Evolutionary conservation across 2,888 invertebrate species (phyloP).

Genomic region (Nasonia oneida): DNA sequence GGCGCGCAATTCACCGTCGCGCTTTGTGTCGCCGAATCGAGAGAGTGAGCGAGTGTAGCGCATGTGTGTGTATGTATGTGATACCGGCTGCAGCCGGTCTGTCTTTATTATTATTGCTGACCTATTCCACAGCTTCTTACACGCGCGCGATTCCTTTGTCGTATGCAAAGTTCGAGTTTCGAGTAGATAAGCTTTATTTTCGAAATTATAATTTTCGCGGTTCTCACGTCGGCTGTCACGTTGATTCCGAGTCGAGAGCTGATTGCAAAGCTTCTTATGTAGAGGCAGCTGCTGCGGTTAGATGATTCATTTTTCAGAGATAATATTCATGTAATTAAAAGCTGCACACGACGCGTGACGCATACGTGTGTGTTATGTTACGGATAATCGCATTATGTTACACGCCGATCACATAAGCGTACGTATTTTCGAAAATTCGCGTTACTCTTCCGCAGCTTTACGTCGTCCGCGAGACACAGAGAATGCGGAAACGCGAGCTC

Average conservation of each 20-base stretch:
- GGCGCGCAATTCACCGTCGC: conserved; percentile 48
- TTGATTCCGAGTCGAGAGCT: not conserved
- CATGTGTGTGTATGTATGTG: too few relatives aligned
- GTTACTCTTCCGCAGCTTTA: conserved; percentile 15
- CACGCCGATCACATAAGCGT: not conserved
- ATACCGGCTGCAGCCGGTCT: not conserved
- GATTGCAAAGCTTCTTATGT: not conserved
- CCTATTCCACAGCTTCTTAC: conserved; percentile 24
- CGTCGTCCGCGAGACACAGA: not conserved
- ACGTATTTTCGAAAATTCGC: conserved; percentile 43
- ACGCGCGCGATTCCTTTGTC: conserved; percentile 17
- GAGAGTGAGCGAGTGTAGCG: not conserved
- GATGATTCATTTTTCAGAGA: not conserved
- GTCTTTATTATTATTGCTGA: conserved; percentile 49
- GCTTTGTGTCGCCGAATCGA: conserved; percentile 56
- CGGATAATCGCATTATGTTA: not conserved
- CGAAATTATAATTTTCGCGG: not conserved
- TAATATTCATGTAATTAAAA: conserved; percentile 5
- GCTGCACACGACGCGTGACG: not conserved
- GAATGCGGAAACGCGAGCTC: conserved; percentile 56
- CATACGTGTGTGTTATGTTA: not conserved
- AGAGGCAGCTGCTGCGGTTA: not conserved
- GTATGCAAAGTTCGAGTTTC: not conserved
- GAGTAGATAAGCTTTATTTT: not conserved
- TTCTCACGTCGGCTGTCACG: not conserved